Evolutionary conservation across 2,113 vertebrate genomes (phyloP).

Genomic region (Bostrychus sinensis): DNA sequence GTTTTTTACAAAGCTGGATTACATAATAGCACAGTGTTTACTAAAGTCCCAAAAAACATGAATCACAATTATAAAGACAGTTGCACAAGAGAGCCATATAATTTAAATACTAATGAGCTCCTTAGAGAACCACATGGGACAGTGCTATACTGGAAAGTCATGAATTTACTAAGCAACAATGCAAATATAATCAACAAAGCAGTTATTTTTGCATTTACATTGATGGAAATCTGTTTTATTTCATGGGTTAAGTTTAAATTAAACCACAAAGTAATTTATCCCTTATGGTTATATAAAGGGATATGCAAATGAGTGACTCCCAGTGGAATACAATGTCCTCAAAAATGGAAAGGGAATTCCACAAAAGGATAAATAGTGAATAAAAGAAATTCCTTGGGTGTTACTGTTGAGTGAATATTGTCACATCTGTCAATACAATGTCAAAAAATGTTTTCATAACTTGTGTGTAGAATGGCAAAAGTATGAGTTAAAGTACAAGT

Average conservation of each 20-base stretch:
- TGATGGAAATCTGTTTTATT: background rate
- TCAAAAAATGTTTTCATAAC: too few species aligned
- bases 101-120: slow-evolving; percentile 59
- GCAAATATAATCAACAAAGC: slow-evolving; percentile 1
- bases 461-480: too few species aligned
- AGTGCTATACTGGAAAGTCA: slow-evolving; percentile 8
- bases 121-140: slow-evolving; percentile 46
- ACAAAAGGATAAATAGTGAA: too few species aligned
- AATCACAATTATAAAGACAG: slow-evolving; percentile 42
- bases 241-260: background rate
- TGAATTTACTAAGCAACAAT: slow-evolving; percentile 21
- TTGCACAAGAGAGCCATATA: slow-evolving; percentile 31
- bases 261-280: background rate
- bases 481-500: too few species aligned
- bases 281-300: slow-evolving; percentile 2
- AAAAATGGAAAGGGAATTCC: too few species aligned
- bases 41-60: slow-evolving; percentile 12
- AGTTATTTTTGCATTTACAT: background rate
- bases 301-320: background rate
- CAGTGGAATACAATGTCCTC: background rate
- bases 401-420: too few species aligned
- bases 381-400: too few species aligned
- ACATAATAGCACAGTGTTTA: slow-evolving; percentile 17
- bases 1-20: slow-evolving; percentile 2
- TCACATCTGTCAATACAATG: too few species aligned